Evolutionary conservation across 1,140 invertebrate genomes (phyloP).

Genomic region (Leptopilina boulardi): DNA sequence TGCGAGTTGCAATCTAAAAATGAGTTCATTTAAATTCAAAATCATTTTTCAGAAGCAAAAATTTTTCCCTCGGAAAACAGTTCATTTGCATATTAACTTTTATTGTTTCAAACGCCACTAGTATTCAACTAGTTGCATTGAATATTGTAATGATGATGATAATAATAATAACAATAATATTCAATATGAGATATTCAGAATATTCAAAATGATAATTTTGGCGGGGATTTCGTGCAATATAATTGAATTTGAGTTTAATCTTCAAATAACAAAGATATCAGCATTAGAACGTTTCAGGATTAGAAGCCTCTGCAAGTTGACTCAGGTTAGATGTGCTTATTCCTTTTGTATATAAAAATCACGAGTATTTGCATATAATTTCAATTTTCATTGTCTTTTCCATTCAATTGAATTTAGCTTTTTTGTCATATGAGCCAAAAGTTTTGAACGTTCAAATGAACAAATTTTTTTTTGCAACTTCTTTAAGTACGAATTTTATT

Average conservation of each 20-base stretch:
- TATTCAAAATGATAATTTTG: conserved; percentile 8
- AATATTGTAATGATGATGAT: no score
- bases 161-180: not conserved
- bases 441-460: no score
- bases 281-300: not conserved
- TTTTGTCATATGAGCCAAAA: no score
- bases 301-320: not conserved
- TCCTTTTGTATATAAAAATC: not conserved
- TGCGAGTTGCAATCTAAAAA: not conserved
- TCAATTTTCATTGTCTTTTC: no score
- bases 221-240: not conserved
- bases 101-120: not conserved
- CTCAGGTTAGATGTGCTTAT: not conserved
- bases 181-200: conserved; percentile 7
- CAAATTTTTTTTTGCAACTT: no score
- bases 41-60: conserved; percentile 9
- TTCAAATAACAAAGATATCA: not conserved
- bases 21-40: conserved; percentile 7
- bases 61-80: not conserved
- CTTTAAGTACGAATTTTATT: no score
- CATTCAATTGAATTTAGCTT: no score
- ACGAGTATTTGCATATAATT: not conserved
- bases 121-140: no score
- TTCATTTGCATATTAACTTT: conserved; percentile 24
- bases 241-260: conserved; percentile 4